Evolutionary conservation across 30 jellyfish, hydroid and myxozoan species (phyloP).

Genomic region (Turritopsis rubra): DNA sequence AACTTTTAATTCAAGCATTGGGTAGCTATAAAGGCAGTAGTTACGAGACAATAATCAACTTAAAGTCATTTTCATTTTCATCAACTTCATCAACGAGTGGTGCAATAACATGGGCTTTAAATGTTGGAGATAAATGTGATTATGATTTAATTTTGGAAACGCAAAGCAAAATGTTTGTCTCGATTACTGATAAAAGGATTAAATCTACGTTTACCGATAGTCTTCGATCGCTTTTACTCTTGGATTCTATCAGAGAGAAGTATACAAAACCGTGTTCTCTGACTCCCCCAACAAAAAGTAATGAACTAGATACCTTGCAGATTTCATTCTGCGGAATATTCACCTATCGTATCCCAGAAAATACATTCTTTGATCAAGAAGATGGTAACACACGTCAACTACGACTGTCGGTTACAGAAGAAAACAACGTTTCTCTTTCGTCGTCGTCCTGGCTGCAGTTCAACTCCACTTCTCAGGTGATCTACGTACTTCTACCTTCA

Average conservation of each 20-base stretch:
- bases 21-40: neutral
- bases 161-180: slow-evolving; percentile 35
- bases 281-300: slow-evolving; percentile 40
- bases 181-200: slow-evolving; percentile 22
- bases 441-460: slow-evolving; percentile 57
- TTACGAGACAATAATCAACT: slow-evolving; percentile 6
- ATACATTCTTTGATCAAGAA: slow-evolving; percentile 62
- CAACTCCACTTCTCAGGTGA: slow-evolving; percentile 40
- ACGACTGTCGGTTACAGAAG: slow-evolving; percentile 30
- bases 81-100: slow-evolving; percentile 17
- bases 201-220: slow-evolving; percentile 6
- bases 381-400: slow-evolving; percentile 69
- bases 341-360: slow-evolving; percentile 59
- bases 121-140: slow-evolving; percentile 34
- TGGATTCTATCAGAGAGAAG: slow-evolving; percentile 40
- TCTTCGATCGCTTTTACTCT: slow-evolving; percentile 8
- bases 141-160: slow-evolving; percentile 17
- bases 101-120: slow-evolving; percentile 23
- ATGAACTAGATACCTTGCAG: slow-evolving; percentile 28
- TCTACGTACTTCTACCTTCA: slow-evolving; percentile 35
- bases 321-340: slow-evolving; percentile 58
- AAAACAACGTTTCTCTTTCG: slow-evolving; percentile 11
- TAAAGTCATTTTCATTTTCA: slow-evolving; percentile 22
- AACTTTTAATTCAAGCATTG: slow-evolving; percentile 12
- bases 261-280: slow-evolving; percentile 35